Base-by-base conservation (phyloP, 2,888 invertebrate species). In the Cryptophagus acutangulus region DNA sequence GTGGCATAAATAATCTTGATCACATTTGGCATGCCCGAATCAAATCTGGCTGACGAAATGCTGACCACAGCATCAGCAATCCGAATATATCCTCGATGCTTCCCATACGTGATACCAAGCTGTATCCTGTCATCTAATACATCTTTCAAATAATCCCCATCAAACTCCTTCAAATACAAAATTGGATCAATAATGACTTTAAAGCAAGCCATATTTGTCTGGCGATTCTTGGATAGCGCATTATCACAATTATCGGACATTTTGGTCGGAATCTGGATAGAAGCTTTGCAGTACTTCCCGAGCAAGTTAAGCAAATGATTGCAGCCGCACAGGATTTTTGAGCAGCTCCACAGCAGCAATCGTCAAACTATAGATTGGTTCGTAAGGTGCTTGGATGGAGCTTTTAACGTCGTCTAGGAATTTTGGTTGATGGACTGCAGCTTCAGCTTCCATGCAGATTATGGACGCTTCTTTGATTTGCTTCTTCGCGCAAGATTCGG, bases 361-460 rank as follows among this genome's bases (percentile, higher is more conserved):
- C 8, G 84, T 82, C 3, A 84, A 73, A 0, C 83, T 79, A 35
- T 82, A 81, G 1, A 79, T 73, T 50, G 83, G 84, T 66, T 95
- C 95, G 30, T 90, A 79, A 6, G 87, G 85, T 0, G 95, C 92
- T 54, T 81, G 24, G 13, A 55, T 47, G n/a, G 41, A 42, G 14
- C 39, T 37, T 2, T 49, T 33, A 15, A 88, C 67, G 64, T 91
- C 88, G 17, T 79, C 77, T 66, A 90, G 89, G 44, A 84, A 72
- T 59, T 83, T 81, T 50, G 78, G 81, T 59, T 90, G 87, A 80
- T 87, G 90, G 41, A 85, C 71, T 1, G 87, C 87, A 17, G 84
- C 78, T 70, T 94, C 94, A 0, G 93, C 91, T 66, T 93, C 89
- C 45, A 52, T 78, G 61, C 88, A 87, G 48, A 91, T 82, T 54